phyloP scores from a whole-genome alignment of 2,113 vertebrate species.

The Oreocharis arfaki region DNA sequence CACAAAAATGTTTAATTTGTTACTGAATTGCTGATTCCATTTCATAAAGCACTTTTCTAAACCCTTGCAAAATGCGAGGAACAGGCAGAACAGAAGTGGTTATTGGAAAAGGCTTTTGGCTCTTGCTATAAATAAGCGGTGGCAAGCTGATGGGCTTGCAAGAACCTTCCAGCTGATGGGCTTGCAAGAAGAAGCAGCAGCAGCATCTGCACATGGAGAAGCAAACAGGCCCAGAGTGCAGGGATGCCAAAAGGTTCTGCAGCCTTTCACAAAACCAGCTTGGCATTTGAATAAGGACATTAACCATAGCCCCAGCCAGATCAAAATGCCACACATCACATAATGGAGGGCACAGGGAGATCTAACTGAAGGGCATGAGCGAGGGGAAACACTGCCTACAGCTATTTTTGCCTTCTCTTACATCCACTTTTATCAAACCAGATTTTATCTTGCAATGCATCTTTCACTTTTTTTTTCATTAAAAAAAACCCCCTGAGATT shows the following conservation, averaged over 20 bases:
- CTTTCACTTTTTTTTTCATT: background rate
- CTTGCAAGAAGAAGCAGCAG: background rate
- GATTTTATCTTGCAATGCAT: background rate
- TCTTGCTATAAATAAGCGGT: background rate
- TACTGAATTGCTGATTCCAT: background rate
- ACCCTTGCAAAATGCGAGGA: background rate
- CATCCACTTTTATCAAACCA: background rate
- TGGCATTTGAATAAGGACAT: background rate
- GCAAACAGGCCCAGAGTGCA: rapidly evolving
- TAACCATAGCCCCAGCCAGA: background rate
- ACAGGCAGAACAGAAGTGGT: background rate
- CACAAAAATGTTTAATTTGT: conserved; percentile 51
- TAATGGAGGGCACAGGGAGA: background rate
- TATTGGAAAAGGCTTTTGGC: background rate
- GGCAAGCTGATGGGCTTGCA: background rate
- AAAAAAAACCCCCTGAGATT: background rate
- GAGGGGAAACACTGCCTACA: background rate
- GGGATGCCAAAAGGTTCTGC: background rate
- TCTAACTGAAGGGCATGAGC: background rate
- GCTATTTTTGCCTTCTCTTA: background rate
- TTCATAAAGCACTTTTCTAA: conserved; percentile 22
- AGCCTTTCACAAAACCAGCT: background rate
- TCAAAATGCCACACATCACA: background rate
- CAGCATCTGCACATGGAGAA: background rate
- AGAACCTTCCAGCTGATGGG: background rate